A percentile compares a stretch with the other conserved stretches of the same genome.
Evolutionary conservation across 2,797 vertebrate genomes (phyloP).

Genomic region (Philypnodon macrostomus): DNA sequence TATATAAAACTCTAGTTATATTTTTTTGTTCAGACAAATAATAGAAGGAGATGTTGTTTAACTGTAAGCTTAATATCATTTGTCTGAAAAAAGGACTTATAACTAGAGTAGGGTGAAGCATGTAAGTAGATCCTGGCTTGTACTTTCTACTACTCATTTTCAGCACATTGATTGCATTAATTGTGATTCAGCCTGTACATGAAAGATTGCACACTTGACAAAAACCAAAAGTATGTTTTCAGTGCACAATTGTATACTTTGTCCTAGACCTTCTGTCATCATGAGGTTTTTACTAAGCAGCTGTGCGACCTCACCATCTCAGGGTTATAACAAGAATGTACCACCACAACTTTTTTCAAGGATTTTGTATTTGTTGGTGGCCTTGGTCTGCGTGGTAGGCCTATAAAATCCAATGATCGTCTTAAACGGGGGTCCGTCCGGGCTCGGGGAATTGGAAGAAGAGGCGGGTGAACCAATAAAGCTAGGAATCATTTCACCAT

Average conservation of each 20-base stretch:
- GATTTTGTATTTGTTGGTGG: slow-evolving; percentile 44
- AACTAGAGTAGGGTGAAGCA: no score
- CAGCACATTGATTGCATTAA: no score
- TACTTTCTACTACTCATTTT: not conserved
- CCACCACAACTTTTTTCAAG: slow-evolving; percentile 14
- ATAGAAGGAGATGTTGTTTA: no score
- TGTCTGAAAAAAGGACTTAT: no score
- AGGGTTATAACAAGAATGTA: slow-evolving; percentile 6
- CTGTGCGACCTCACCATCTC: not conserved
- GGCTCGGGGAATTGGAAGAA: slow-evolving; percentile 19
- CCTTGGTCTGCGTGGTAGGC: slow-evolving; percentile 46
- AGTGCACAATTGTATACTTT: not conserved
- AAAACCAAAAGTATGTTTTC: not conserved
- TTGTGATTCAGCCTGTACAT: no score
- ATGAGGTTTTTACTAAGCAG: slow-evolving; percentile 7
- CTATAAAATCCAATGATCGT: slow-evolving; percentile 67
- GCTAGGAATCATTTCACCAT: slow-evolving; percentile 19
- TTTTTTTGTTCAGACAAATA: no score
- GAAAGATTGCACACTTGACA: no score
- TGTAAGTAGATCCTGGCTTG: no score
- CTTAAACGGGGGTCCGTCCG: slow-evolving; percentile 53
- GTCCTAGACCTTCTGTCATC: not conserved
- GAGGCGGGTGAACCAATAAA: slow-evolving; percentile 54
- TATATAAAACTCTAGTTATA: no score
- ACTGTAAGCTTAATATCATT: no score